Base-by-base conservation (phyloP, 92 coral and sea anemone species). In the Porites rus region DNA sequence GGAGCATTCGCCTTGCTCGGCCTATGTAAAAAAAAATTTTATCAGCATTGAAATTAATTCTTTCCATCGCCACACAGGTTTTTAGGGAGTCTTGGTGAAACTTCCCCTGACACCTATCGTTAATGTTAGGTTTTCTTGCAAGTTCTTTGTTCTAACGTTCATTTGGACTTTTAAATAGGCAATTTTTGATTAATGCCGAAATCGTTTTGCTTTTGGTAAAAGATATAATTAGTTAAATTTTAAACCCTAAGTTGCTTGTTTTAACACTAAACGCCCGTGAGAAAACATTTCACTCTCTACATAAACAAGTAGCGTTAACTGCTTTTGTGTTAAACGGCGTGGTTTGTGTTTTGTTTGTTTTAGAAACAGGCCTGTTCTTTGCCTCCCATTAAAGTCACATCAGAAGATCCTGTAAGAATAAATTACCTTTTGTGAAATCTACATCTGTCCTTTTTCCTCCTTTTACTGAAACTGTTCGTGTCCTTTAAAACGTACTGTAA, bases 381-480 rank as follows among this genome's bases (percentile, higher is more conserved):
- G 75, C 88, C 88, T 52, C 88, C 88, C 14, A 76, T 85, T 21
- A 76, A 85, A 58, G 82, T 46, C 77, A 64, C 84, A 21, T 51
- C 75, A 6, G 79, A 74, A 65, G 88, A 85, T 73, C 67, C 62
- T 62, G 87, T 83, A 83, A 83, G 87, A 74, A 20, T 24, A 52
- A 74, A 65, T 14, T 17, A 56, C 22, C 13, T 17, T 13, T 63
- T 63, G 53, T 50, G 12, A 62, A 51, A 73, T 38, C 51, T 13
- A 43, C 20, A 16, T 46, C 60, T 72, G 21, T 46, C 70, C 73
- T 56, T 70, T 54, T 13, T 22, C 62, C 17, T 64, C 19, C 12
- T 75, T 54, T 68, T 25, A 10, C 61, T 9, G 61, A 10, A 56
- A 10, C 8, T 10, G 2, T 58, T 77, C 58, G 54, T 67, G 4